These are phyloP conservation scores for Centropyge bicolor DNA, from an alignment of 2,797 vertebrate species.

Conservation along the genomic window DNA sequence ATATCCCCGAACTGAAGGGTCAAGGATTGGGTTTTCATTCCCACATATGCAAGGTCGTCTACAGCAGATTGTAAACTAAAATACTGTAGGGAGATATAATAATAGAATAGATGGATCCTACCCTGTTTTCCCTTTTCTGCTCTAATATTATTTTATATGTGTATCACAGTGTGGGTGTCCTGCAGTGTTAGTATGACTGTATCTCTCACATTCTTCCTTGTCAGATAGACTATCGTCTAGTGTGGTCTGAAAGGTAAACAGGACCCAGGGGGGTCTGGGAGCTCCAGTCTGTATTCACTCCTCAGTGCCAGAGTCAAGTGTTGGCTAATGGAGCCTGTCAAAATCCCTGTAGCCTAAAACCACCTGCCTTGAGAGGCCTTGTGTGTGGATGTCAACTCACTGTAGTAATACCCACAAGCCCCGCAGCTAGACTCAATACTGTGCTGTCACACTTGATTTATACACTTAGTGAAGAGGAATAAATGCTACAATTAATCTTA, in stretches of 20 bases:
- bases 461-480: slow-evolving; percentile 68
- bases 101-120: neutral
- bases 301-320: slow-evolving; percentile 77
- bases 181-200: slow-evolving; percentile 57
- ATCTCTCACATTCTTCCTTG: slow-evolving; percentile 69
- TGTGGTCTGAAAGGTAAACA: slow-evolving; percentile 80
- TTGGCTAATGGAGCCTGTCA: slow-evolving; percentile 79
- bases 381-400: slow-evolving; percentile 61
- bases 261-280: slow-evolving; percentile 70
- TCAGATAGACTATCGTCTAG: slow-evolving; percentile 71
- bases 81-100: neutral
- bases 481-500: slow-evolving; percentile 80
- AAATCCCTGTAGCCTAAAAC: slow-evolving; percentile 71
- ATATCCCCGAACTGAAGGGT: slow-evolving; percentile 19
- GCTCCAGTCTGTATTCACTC: slow-evolving; percentile 64
- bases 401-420: slow-evolving; percentile 54
- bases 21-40: slow-evolving; percentile 32
- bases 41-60: neutral
- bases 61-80: slow-evolving; percentile 3
- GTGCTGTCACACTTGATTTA: slow-evolving; percentile 81
- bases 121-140: slow-evolving; percentile 5
- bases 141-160: slow-evolving; percentile 31
- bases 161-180: slow-evolving; percentile 61
- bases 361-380: slow-evolving; percentile 69
- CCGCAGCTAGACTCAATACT: slow-evolving; percentile 67